phyloP scores from a whole-genome alignment of 2,113 vertebrate species.

The Sapajus apella region DNA sequence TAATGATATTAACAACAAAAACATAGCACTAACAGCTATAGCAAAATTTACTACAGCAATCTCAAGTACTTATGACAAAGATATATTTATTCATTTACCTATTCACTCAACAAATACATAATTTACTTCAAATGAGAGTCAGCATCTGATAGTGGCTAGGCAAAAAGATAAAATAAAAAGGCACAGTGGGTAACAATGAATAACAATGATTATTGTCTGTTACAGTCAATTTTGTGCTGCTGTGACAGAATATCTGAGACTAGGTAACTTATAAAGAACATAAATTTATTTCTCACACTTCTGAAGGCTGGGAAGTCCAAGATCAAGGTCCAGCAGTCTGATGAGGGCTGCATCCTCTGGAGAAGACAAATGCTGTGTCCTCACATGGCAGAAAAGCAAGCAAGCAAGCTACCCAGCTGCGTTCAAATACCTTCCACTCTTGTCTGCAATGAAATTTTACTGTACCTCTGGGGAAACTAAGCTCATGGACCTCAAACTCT shows the following conservation, averaged over 20 bases:
- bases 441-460: neutral
- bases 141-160: neutral
- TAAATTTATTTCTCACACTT: neutral
- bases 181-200: neutral
- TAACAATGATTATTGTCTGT: neutral
- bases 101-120: neutral
- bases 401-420: neutral
- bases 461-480: neutral
- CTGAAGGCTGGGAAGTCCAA: neutral
- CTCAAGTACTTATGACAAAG: neutral
- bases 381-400: neutral
- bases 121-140: neutral
- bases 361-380: neutral
- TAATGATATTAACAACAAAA: constrained; percentile 39
- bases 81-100: neutral
- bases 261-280: neutral
- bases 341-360: neutral
- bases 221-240: neutral
- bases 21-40: neutral
- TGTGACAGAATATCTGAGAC: neutral
- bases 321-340: neutral
- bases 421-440: neutral
- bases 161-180: neutral
- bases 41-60: neutral
- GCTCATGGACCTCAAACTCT: neutral